Base-by-base conservation (phyloP, 2,113 vertebrate genomes). In the Hippocampus abdominalis region DNA sequence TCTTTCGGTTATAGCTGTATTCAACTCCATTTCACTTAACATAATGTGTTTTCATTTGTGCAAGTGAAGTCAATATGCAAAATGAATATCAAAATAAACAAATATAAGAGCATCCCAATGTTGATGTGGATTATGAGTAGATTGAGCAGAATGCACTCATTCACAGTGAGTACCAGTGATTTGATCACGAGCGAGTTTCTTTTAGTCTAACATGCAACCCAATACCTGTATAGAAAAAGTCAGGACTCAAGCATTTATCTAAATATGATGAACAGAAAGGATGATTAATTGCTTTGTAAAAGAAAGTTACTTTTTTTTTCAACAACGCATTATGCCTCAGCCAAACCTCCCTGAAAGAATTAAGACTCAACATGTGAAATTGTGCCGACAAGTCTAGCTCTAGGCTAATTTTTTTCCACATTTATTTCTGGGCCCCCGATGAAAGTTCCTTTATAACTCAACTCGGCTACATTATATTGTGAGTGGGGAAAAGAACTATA, bases 311-410 rank as follows among this genome's bases (percentile, higher is more conserved):
- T 32, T 60, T 3, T 12, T 12, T 12, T 13, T 44, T 10, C 10
- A 44, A 44, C 42, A 10, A 44, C 42, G 13, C 42, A 10, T 44
- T 44, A 7, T 44, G 42, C 42, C 42, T 15, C 13, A 12, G 42
- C 42, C 10, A 44, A 15, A 44, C 13, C 3, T 15, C 42, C 42
- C 42, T 44, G 42, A 44, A 44, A 13, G 42, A 44, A 44, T 44
- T 44, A 44, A 44, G 42, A 44, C 42, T 44, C 13, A 44, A 36
- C 32, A 36, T 36, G 32, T 36, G 32, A 44, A 44, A 48, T 32
- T 69, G 21, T 75, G 48, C 39, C 32, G 15, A 21, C 48, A 39
- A 40, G 40, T 71, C 8, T 40, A 27, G 60, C 71, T 81, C 56
- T 3, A 62, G 75, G 69, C 66, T 23, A 29, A 21, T 8, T 36